Base-by-base conservation (phyloP, 2,888 invertebrate species). In the Rotaria macrura region DNA sequence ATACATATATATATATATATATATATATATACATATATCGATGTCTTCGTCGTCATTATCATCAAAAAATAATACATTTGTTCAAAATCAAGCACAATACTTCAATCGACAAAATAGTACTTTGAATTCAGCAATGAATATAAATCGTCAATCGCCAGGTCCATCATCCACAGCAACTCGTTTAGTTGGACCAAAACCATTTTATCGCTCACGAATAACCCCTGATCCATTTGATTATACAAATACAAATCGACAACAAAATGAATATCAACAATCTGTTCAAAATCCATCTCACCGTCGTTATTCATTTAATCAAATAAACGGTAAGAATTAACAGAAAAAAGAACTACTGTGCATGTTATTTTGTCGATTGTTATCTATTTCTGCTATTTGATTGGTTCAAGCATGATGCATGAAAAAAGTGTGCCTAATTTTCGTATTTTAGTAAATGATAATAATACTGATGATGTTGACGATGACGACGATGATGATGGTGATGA, bases 1-100 rank as follows among this genome's bases (percentile, higher is more conserved):
- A 65, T 34, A 65, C 29, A 65, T 29, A 65, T 65, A 65, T 65
- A 65, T 34, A 65, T 29, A 65, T 65, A 65, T 65, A 65, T 34
- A 20, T 29, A 65, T 34, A 65, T 14, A 65, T 29, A 65, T 65
- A 65, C 38, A 65, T 34, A 65, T 65, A 34, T 20, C 65, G 20
- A 65, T 65, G 65, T 65, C 65, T 65, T 65, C 65, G 29, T 65
- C 65, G 65, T 34, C 65, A 65, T 65, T 34, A 65, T 65, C 65
- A 34, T 65, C 65, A 34, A 65, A 65, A 6, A 65, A 34, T 34
- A 65, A 65, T 38, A 65, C 65, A 43, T 79, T 79, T 14, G 79
- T 79, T n/a, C 79, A 79, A 79, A 79, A 4, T 79, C 79, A 79
- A 43, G 43, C 79, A 43, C 79, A 38, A 43, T 14, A n/a, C 14